Evolutionary conservation across 2,113 vertebrate species (phyloP), one percentile per base, ranked within the genome.

Genomic region (Notothenia coriiceps): DNA sequence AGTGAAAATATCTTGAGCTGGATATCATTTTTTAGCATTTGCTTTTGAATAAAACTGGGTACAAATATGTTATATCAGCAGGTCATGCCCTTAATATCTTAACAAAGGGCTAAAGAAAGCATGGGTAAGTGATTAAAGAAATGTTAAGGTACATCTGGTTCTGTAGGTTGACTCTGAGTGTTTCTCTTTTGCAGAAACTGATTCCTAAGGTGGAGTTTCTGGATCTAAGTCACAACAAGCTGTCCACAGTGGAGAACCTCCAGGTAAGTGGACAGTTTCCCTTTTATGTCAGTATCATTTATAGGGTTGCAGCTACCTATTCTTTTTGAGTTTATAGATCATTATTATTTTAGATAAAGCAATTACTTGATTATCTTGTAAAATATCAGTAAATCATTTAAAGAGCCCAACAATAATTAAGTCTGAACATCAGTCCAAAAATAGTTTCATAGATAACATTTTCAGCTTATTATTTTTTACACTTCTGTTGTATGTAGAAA

Each of bases 161-260:
- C 35, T 40, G 35, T 40, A 40, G 35, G 10, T 22, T 62, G 15
- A 83, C 18, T 2, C 18, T 10, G n/a, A 11, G 17, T 44, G 57
- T 1, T 13, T 56, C 20, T 74, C 17, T 65, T 12, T 90, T 90
- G 74, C 12, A 99, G 98, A 99, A 97, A 96, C 86, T 99, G 74
- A 98, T 97, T 88, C 97, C 96, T 0, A 96, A 97, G 91, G 97
- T 99, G 77, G 98, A 99, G 87, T 99, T 97, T 89, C 90, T 99
- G 81, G 98, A 99, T 90, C 95, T 99, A 90, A 99, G 98, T 90
- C 95, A 97, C 93, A 99, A 99, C 83, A 95, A 94, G 17, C 95
- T 99, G 66, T 92, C 94, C 59, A 79, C 95, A 2, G 95, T 99
- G 82, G 97, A 98, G 84, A 98, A 99, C 83, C 92, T 99, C 12